Conservation (phyloP, 1,140 invertebrate genomes). For the Leucophenga varia region DNA sequence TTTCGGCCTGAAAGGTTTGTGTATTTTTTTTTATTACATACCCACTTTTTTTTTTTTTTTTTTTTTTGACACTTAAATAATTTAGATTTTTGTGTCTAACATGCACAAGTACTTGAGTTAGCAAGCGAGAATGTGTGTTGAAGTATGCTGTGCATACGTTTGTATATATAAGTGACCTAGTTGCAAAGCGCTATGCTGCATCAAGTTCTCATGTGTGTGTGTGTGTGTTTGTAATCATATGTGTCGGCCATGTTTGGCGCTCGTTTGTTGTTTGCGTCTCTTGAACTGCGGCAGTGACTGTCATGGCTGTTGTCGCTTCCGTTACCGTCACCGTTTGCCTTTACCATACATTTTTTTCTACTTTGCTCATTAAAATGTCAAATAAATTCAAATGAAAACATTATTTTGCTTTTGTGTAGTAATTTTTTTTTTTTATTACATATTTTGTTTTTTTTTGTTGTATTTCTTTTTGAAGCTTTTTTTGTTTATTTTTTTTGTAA, state of each 20-base stretch:
- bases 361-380: constrained; percentile 53
- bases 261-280: neutral
- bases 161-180: constrained; percentile 46
- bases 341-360: constrained; percentile 36
- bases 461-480: too few species aligned
- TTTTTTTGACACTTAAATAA: constrained; percentile 42
- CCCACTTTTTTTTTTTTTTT: too few species aligned
- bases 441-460: too few species aligned
- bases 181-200: constrained; percentile 20
- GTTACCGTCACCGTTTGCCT: neutral
- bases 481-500: too few species aligned
- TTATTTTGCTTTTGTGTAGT: constrained; percentile 30
- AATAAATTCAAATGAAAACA: constrained; percentile 47
- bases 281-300: constrained; percentile 2
- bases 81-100: constrained; percentile 54
- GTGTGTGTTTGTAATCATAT: constrained; percentile 7
- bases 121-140: too few species aligned
- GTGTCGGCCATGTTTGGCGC: neutral
- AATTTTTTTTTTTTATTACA: too few species aligned
- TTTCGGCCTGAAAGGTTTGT: too few species aligned
- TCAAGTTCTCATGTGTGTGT: constrained; percentile 17
- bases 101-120: constrained; percentile 50
- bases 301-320: too few species aligned
- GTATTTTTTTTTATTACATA: too few species aligned
- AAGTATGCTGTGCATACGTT: constrained; percentile 28